phyloP scores from a whole-genome alignment of 2,113 vertebrate genomes.

The Xenopus tropicalis region UCB_Xtro_10.0 CM004446.2:105190501-105191000 shows the following conservation, averaged over 20 bases:
- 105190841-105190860: conserved; percentile 99
- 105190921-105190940: conserved; percentile 86
- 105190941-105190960: conserved; percentile 76
- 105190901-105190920: conserved; percentile 74
- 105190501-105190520: conserved; percentile 40
- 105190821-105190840: conserved; percentile 65
- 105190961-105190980: conserved; percentile 64
- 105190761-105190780: conserved; percentile 68
- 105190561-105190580: neutral
- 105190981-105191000: conserved; percentile 56
- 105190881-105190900: conserved; percentile 85
- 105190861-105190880: conserved; percentile 99
- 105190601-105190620: no score
- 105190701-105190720: conserved; percentile 73
- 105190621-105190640: no score
- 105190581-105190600: no score
- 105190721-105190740: conserved; percentile 66
- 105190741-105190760: conserved; percentile 81
- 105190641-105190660: no score
- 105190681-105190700: conserved; percentile 38
- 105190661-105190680: no score
- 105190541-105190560: conserved; percentile 34
- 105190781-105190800: neutral
- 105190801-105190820: no score
- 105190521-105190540: conserved; percentile 27